Evolutionary conservation across 2,113 vertebrate species (phyloP).

Genomic region (Puma concolor): DNA sequence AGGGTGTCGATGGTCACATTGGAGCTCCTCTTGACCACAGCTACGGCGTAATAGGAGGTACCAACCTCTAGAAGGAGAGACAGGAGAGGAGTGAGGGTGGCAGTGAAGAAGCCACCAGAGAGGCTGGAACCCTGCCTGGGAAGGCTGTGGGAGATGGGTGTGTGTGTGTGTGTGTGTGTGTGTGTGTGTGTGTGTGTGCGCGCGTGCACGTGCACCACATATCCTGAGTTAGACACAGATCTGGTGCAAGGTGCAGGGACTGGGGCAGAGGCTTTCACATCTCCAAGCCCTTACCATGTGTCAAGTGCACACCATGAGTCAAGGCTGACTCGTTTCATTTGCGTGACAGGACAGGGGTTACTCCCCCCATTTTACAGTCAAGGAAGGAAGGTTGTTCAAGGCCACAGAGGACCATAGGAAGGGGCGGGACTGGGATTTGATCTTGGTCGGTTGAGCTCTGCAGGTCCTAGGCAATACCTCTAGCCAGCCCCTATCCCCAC

Average conservation of each 20-base stretch:
- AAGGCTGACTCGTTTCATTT: not conserved
- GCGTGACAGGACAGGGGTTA: no score
- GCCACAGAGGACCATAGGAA: not conserved
- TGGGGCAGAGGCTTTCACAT: not conserved
- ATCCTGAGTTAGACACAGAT: not conserved
- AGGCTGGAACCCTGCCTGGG: not conserved
- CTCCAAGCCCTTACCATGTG: accelerated
- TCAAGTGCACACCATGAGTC: accelerated
- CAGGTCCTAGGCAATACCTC: not conserved
- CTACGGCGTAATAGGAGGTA: constrained; percentile 93
- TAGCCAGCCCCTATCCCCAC: accelerated
- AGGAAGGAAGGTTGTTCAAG: not conserved
- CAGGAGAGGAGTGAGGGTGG: not conserved
- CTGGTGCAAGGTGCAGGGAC: not conserved
- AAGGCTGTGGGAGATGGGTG: not conserved
- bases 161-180: no score
- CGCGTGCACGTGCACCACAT: accelerated
- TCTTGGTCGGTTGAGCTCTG: not conserved
- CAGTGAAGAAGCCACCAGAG: not conserved
- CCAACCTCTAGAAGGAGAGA: constrained; percentile 80
- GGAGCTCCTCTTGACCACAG: constrained; percentile 89
- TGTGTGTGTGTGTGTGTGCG: accelerated
- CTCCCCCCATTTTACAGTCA: not conserved
- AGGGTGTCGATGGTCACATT: constrained; percentile 90
- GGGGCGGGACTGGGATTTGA: not conserved